Evolutionary conservation across 2,888 invertebrate species (phyloP), one percentile per base, ranked within the genome.

Genomic region (Epistrophella euchroma): DNA sequence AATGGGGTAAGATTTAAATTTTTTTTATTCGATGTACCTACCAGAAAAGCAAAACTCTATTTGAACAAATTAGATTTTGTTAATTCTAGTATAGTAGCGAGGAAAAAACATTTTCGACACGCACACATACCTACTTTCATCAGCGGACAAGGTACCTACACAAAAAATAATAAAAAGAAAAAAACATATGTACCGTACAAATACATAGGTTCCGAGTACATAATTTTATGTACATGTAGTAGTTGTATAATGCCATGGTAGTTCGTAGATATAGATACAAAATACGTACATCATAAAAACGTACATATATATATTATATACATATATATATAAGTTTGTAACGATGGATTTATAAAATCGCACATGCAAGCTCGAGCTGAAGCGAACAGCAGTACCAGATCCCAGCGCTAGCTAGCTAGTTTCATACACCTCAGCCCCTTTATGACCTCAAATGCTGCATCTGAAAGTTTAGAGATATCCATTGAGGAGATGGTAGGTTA

Each of bases 11-110:
- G 50, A 50, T 50, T 35, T 35, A 5, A 28, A 7, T 6, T 50
- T 11, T 58, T 22, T 58, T 22, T 19, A 35, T 2, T 37, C 15
- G 13, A 15, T 66, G 50, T 37, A 45, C 66, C 32, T 37, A 45
- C 66, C 32, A 35, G 35, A 71, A 72, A 19, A 50, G 43, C 55
- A 45, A 32, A 72, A 60, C n/a, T 45, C 17, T 70, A 19, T 76
- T 68, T 79, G 32, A 86, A 77, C 66, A 86, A 86, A 82, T 78
- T 78, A 82, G 71, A 86, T 86, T 86, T 86, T 82, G 77, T 86
- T 86, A 86, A 82, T 74, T 82, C 78, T 86, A 77, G 74, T 75
- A 80, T 62, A 79, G 55, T 32, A 70, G 52, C 37, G 58, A 52
- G 56, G 70, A 64, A 86, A 86, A 82, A 60, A 47, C 28, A 82